Base-by-base conservation (phyloP, 2,113 vertebrate species). In the Cebidichthys violaceus region DNA sequence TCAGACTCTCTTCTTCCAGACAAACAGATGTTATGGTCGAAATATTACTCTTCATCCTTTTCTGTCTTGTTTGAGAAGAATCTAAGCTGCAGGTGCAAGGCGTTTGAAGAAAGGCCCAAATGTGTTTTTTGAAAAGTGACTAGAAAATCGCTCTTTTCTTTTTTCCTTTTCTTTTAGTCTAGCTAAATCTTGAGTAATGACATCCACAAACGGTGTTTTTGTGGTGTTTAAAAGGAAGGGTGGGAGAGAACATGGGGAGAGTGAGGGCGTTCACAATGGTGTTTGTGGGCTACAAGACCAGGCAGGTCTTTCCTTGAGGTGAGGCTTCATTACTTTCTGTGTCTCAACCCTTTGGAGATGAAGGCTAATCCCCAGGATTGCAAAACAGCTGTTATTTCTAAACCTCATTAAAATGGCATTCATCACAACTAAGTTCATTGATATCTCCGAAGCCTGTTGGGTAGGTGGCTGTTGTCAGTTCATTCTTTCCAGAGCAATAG, bases 211-310 rank as follows among this genome's bases (percentile, higher is more conserved):
- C 45, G 2, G 8, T 61, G 62, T 41, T 77, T 33, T 85, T 31
- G 29, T 68, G 41, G n/a, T 73, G 59, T 88, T 88, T 75, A 59
- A 74, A 79, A 59, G 39, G 43, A 1, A 47, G 3, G 54, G 15
- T 80, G 75, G 76, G 39, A 66, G 29, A 50, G 37, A 20, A 57
- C 29, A 59, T 1, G 11, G 39, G 39, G 29, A 60, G 15, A 69
- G 75, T 64, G 20, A 74, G 62, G 66, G 62, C 79, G 69, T 45
- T 76, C 22, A 75, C 78, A 72, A 9, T 72, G 47, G 61, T 55
- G 55, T 75, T 27, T 66, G 37, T n/a, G 29, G 2, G 52, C 35
- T 47, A 54, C 89, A 90, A 86, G 92, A 90, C 80, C 67, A 73
- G 88, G 6, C 90, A 90, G 52, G 83, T 61, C 81, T 22, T 9